Conservation (phyloP, 2,113 vertebrate species). For the Hemicordylus capensis region DNA sequence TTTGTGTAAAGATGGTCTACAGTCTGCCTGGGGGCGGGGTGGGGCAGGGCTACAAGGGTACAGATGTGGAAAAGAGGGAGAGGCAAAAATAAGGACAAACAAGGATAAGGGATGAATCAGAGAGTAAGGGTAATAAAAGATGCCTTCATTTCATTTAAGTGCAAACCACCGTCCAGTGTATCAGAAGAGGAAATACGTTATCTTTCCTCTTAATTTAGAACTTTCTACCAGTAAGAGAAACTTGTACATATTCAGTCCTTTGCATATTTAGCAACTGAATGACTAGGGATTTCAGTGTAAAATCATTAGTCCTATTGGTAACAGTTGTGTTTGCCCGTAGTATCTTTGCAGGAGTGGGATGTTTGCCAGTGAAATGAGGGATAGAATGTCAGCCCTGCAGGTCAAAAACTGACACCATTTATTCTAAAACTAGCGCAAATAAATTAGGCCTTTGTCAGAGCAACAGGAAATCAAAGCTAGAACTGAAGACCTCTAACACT, state of each 20-base stretch:
- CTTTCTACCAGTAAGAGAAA: rapidly evolving
- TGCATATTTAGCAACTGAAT: neutral
- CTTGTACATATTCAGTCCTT: neutral
- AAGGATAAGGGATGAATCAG: too few species aligned
- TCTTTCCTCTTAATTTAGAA: neutral
- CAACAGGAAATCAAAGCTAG: neutral
- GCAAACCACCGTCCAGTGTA: too few species aligned
- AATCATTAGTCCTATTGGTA: neutral
- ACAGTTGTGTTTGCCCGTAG: neutral
- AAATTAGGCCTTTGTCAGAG: neutral
- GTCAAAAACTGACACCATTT: neutral
- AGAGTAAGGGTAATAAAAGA: too few species aligned
- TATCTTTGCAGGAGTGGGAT: neutral
- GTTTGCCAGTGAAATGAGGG: neutral
- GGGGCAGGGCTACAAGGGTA: too few species aligned
- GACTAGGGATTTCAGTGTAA: neutral
- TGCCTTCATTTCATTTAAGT: too few species aligned
- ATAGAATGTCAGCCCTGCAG: neutral
- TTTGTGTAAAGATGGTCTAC: too few species aligned
- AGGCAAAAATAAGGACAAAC: too few species aligned
- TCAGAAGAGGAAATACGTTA: too few species aligned
- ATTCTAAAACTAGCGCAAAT: constrained; percentile 2
- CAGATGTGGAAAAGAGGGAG: too few species aligned
- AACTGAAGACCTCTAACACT: neutral
- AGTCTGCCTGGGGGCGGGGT: too few species aligned